Conservation (phyloP, 2,888 invertebrate genomes). For the Tenthredo scrophulariae region DNA sequence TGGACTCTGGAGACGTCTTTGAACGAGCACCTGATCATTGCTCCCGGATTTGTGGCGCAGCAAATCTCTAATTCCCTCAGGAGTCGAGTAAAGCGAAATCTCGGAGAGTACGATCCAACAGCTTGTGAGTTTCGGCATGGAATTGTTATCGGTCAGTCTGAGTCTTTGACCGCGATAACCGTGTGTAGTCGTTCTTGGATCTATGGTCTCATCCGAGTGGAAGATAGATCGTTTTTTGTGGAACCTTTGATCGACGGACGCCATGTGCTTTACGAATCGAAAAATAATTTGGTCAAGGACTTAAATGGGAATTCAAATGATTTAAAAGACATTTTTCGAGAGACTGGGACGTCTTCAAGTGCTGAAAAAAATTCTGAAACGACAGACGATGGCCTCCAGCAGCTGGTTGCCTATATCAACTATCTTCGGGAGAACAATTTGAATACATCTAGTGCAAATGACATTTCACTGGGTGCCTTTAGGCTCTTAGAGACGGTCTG, state of each 20-base stretch:
- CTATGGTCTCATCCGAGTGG: conserved; percentile 80
- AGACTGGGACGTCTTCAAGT: background rate
- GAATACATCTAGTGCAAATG: conserved; percentile 49
- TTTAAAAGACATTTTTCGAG: background rate
- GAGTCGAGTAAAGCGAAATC: conserved; percentile 6
- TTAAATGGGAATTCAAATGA: background rate
- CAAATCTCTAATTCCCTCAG: conserved; percentile 56
- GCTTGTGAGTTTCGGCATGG: conserved; percentile 65
- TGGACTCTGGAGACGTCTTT: conserved; percentile 67
- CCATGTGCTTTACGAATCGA: conserved; percentile 68
- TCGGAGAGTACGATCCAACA: conserved; percentile 6
- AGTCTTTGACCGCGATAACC: conserved; percentile 80
- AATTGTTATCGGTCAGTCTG: conserved; percentile 66
- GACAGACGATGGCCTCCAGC: conserved; percentile 42
- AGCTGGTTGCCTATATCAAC: background rate
- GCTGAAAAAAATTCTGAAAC: conserved; percentile 24
- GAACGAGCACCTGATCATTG: conserved; percentile 63
- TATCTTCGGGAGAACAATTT: conserved; percentile 45
- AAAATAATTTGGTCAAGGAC: conserved; percentile 41
- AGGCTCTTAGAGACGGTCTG: conserved; percentile 34
- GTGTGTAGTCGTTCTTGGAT: conserved; percentile 79
- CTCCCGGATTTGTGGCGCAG: conserved; percentile 61
- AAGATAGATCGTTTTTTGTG: conserved; percentile 79
- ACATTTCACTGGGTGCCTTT: conserved; percentile 43
- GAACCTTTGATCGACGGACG: conserved; percentile 75